These are phyloP conservation scores for Anomalospiza imberbis DNA, from an alignment of 2,797 vertebrate genomes.

Conservation along the genomic window DNA sequence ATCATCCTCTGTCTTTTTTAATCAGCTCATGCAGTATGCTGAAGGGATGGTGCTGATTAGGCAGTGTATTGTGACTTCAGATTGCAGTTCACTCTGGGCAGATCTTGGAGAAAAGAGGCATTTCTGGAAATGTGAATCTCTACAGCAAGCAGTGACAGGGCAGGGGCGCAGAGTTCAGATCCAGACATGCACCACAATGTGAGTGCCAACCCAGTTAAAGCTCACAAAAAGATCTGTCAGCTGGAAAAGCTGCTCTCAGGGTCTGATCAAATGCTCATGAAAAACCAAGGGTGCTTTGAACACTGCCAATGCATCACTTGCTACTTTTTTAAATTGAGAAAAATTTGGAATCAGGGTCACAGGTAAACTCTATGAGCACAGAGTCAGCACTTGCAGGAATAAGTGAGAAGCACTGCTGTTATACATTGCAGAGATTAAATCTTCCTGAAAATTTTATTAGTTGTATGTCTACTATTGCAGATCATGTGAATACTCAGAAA, in stretches of 20 bases:
- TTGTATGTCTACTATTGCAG: neutral
- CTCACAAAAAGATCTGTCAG: neutral
- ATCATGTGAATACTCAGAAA: neutral
- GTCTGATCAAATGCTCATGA: neutral
- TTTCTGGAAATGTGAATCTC: conserved; percentile 5
- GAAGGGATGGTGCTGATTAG: neutral
- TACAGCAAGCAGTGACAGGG: neutral
- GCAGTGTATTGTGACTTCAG: neutral
- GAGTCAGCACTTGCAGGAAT: neutral
- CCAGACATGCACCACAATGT: neutral
- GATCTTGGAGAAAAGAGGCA: neutral
- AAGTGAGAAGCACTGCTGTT: neutral
- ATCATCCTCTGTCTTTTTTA: neutral
- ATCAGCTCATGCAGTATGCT: neutral
- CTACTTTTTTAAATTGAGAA: neutral
- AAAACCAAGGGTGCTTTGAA: neutral
- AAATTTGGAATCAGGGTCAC: neutral
- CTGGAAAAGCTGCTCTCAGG: neutral
- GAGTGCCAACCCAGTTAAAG: neutral
- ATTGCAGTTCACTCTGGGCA: neutral
- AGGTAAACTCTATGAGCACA: neutral
- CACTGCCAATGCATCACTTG: neutral
- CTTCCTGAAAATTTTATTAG: neutral
- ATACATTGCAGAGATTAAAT: neutral
- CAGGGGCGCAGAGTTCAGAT: neutral